Percentiles rank a stretch among this genome's conserved stretches.
phyloP scores from a whole-genome alignment of 2,113 vertebrate species.

The Entomyzon cyanotis region DNA sequence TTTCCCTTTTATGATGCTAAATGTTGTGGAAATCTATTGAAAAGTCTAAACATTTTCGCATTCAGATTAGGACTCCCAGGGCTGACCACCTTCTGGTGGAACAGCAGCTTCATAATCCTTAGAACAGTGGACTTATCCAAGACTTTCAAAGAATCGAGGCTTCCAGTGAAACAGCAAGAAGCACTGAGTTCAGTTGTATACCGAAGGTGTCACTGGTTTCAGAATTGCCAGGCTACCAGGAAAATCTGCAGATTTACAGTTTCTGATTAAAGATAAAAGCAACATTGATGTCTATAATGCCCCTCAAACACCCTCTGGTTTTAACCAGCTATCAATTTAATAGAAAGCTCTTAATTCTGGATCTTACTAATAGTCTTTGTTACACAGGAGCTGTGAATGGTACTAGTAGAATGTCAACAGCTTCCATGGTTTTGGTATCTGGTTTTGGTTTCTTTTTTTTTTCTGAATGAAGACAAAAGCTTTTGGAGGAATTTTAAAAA shows the following conservation, averaged over 20 bases:
- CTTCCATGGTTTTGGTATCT: not conserved
- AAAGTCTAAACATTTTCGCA: not conserved
- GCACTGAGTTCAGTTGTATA: not conserved
- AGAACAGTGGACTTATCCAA: not conserved
- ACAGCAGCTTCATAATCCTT: not conserved
- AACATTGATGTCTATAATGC: not conserved
- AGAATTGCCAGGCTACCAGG: not conserved
- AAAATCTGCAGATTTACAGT: not conserved
- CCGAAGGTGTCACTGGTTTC: not conserved
- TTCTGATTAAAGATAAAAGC: not conserved
- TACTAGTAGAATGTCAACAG: not conserved
- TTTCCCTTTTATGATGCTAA: not conserved
- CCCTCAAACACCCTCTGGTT: not conserved
- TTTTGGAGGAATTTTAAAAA: not conserved
- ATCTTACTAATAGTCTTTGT: not conserved
- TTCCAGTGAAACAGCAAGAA: not conserved
- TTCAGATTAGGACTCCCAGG: not conserved
- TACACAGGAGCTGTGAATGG: not conserved
- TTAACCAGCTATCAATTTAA: not conserved
- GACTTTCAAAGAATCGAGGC: not conserved
- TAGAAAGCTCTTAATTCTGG: not conserved
- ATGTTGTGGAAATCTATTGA: not conserved
- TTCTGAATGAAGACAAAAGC: not conserved
- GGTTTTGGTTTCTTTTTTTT: not conserved
- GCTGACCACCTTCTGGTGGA: not conserved